phyloP scores from a whole-genome alignment of 2,797 vertebrate genomes.

The Acomys russatus region DNA sequence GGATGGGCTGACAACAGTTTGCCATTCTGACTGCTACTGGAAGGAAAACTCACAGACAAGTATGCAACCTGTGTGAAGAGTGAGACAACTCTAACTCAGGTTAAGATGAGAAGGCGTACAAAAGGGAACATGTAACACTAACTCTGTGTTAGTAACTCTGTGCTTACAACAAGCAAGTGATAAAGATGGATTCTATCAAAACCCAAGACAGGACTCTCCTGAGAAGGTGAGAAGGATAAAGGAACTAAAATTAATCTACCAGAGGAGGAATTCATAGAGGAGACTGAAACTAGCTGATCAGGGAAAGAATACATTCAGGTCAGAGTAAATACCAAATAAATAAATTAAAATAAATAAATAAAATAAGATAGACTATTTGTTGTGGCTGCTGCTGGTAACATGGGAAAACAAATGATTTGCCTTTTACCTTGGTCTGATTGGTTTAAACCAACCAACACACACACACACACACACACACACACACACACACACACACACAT shows the following conservation, averaged over 20 bases:
- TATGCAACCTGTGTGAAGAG: background rate
- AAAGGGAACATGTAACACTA: background rate
- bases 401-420: background rate
- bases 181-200: slow-evolving; percentile 4
- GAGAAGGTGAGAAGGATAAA: background rate
- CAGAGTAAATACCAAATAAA: background rate
- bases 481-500: background rate
- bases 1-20: background rate
- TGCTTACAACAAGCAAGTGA: background rate
- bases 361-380: background rate
- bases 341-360: slow-evolving; percentile 22
- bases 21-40: background rate
- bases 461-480: background rate
- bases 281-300: background rate
- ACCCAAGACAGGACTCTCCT: background rate
- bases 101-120: background rate
- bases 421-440: background rate
- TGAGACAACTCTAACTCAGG: background rate
- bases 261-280: background rate
- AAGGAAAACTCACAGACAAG: background rate
- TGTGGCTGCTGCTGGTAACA: background rate
- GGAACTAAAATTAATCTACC: background rate
- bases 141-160: no score
- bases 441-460: slow-evolving; percentile 2
- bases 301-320: background rate